Evolutionary conservation across 37 sponge, comb jelly and placozoan species (phyloP).

Genomic region (Amphimedon queenslandica): DNA sequence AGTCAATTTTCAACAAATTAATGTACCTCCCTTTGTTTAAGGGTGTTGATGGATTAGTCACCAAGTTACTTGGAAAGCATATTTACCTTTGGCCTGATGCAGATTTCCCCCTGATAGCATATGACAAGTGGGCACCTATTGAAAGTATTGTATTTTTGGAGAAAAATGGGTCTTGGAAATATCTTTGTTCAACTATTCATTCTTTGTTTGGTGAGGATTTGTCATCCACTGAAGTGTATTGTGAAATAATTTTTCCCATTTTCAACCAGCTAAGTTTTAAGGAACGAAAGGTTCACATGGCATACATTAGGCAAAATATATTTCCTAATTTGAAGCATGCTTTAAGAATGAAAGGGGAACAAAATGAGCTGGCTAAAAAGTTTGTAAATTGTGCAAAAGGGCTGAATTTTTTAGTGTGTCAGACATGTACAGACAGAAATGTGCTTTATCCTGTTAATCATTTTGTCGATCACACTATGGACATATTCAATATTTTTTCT

Average conservation of each 20-base stretch:
- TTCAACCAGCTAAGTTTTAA: conserved; percentile 19
- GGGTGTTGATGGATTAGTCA: conserved; percentile 13
- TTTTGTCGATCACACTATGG: conserved; percentile 10
- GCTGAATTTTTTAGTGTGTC: no score
- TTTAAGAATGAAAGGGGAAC: not conserved
- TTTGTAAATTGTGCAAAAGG: not conserved
- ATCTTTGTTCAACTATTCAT: not conserved
- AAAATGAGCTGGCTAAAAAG: not conserved
- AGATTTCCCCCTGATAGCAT: no score
- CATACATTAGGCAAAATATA: conserved; percentile 34
- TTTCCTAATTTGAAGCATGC: not conserved
- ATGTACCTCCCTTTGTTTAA: conserved; percentile 40
- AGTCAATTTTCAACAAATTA: not conserved
- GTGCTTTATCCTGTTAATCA: conserved; percentile 7
- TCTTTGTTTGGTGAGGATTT: conserved; percentile 5
- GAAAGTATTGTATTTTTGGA: conserved; percentile 25
- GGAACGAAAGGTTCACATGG: conserved; percentile 32
- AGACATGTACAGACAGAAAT: no score
- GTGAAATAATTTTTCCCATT: conserved; percentile 24
- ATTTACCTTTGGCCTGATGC: conserved; percentile 31
- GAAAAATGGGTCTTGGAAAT: conserved; percentile 20
- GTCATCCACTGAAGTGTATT: conserved; percentile 21
- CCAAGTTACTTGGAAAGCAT: not conserved
- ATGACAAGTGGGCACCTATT: conserved; percentile 19
- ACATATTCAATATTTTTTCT: conserved; percentile 25